Evolutionary conservation across 2,113 vertebrate genomes (phyloP).

Genomic region (Nycticryphes semicollaris): DNA sequence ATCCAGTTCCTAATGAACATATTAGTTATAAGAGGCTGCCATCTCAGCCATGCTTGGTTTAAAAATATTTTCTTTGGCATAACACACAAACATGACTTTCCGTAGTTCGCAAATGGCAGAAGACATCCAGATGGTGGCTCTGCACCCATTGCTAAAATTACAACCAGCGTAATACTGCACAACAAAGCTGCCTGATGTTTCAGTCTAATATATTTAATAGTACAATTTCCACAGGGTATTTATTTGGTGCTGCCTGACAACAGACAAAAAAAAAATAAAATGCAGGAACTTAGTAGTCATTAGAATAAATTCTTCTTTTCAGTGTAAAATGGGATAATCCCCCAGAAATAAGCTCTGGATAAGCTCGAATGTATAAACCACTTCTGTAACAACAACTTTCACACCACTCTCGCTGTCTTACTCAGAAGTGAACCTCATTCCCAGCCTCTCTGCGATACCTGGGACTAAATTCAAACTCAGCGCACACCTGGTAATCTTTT

Average conservation of each 20-base stretch:
- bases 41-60: not conserved
- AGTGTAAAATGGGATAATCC: not conserved
- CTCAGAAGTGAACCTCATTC: not conserved
- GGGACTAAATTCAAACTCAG: not conserved
- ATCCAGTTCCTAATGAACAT: not conserved
- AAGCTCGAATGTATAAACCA: not conserved
- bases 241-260: not conserved
- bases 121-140: not conserved
- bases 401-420: too few species aligned
- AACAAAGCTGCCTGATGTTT: not conserved
- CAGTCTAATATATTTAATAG: not conserved
- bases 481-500: not conserved
- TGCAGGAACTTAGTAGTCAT: not conserved
- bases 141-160: not conserved
- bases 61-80: not conserved
- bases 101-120: not conserved
- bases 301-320: not conserved
- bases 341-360: not conserved
- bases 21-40: not conserved
- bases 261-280: not conserved
- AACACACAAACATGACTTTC: too few species aligned
- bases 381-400: not conserved
- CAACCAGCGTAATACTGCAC: not conserved
- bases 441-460: not conserved
- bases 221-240: not conserved